A percentile compares a stretch with the other conserved stretches of the same genome.
phyloP scores from a whole-genome alignment of 2,888 invertebrate genomes.

The Leptinotarsa peninsularis region DNA sequence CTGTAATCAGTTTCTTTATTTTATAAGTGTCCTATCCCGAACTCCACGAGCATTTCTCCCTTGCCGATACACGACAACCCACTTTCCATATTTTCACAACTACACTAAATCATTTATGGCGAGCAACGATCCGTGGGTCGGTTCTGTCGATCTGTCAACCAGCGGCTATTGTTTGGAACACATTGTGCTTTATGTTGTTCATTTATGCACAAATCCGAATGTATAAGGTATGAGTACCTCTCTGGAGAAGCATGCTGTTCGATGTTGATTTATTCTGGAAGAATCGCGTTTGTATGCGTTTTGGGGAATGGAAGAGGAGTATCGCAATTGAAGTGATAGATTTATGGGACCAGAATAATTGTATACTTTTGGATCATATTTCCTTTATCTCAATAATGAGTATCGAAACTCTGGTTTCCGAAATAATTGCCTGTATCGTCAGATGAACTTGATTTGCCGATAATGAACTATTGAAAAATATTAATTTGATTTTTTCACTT shows the following conservation, averaged over 20 bases:
- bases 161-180: conserved; percentile 54
- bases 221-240: conserved; percentile 52
- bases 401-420: too few species aligned
- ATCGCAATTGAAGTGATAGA: too few species aligned
- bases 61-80: conserved; percentile 57
- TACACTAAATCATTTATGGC: conserved; percentile 59
- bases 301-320: too few species aligned
- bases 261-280: conserved; percentile 15
- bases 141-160: conserved; percentile 49
- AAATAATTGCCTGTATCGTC: too few species aligned
- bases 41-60: neutral
- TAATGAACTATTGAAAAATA: too few species aligned
- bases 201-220: conserved; percentile 54
- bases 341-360: too few species aligned
- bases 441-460: too few species aligned
- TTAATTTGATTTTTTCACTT: too few species aligned
- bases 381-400: too few species aligned
- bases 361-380: too few species aligned
- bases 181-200: conserved; percentile 56
- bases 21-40: neutral
- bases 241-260: conserved; percentile 7
- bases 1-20: neutral
- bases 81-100: conserved; percentile 62
- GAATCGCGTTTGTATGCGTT: neutral
- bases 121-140: conserved; percentile 35